phyloP scores from a whole-genome alignment of 2,113 vertebrate species.

The Macrotis lagotis region DNA sequence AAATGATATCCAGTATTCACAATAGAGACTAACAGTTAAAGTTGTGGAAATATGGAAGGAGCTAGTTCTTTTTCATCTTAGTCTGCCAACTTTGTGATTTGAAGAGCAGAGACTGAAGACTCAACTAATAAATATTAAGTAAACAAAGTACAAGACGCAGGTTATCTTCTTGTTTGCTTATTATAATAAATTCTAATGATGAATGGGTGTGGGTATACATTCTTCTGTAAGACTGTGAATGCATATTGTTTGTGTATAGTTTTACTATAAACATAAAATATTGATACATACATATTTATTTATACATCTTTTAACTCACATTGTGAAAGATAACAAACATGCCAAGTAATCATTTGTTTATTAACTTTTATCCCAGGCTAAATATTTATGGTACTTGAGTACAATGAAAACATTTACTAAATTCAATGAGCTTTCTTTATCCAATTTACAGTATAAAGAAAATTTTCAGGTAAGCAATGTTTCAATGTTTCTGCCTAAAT shows the following conservation, averaged over 20 bases:
- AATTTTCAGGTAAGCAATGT: background rate
- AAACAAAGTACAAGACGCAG: background rate
- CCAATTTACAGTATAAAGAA: background rate
- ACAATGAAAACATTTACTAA: conserved; percentile 19
- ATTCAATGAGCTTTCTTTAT: background rate
- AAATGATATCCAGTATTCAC: background rate
- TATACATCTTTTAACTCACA: background rate
- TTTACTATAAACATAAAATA: background rate
- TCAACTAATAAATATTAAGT: background rate
- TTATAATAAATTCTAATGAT: background rate
- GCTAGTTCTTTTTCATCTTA: background rate
- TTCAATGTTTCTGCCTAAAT: background rate
- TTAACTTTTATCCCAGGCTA: conserved; percentile 16
- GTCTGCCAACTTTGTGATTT: background rate
- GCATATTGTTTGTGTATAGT: background rate
- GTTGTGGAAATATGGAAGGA: background rate
- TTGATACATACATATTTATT: background rate
- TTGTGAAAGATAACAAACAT: background rate
- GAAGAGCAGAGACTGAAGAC: conserved; percentile 17
- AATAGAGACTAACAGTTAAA: conserved; percentile 27
- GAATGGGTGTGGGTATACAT: background rate
- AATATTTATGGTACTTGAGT: conserved; percentile 39
- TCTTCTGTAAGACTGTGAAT: accelerated
- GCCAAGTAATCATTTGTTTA: background rate
- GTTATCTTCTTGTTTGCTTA: background rate